Base-by-base conservation (phyloP, 2,797 vertebrate genomes). In the Malacoctenus gilli region DNA sequence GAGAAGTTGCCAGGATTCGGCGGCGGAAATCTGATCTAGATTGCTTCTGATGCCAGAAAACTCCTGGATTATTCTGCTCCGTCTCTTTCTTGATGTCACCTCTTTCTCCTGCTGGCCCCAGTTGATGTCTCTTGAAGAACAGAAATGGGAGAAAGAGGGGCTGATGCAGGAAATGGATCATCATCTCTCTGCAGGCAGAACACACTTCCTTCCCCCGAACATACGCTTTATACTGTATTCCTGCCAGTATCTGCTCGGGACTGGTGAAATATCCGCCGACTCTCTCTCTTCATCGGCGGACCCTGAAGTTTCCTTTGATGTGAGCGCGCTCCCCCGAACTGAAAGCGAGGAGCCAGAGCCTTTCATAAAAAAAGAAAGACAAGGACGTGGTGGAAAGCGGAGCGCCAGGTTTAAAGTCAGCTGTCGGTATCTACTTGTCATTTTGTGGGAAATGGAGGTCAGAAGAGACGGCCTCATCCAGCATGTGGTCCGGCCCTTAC, bases 41-140 rank as follows among this genome's bases (percentile, higher is more conserved):
- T 75, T 43, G 50, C 30, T 59, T 78, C 57, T 72, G 59, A 77
- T 75, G 35, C 44, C 51, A 44, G 63, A 56, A 62, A 79, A 56
- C 64, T 53, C 42, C 65, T 41, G 55, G 50, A 80, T 84, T 78
- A 68, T 77, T 77, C 56, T 68, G 65, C 54, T 60, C 61, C 22
- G 52, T 58, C 47, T 65, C 38, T 37, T 68, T 68, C 68, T 47
- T 63, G 60, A 63, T 55, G 34, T 54, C 30, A 1, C 15, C 60
- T 69, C 58, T 66, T 14, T 42, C 41, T 51, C 39, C 38, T 55
- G 48, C 48, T 49, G 43, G 35, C 22, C 31, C 39, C 19, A 15
- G 37, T 37, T 80, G 56, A 62, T 59, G 16, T 37, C 44, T 19
- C 62, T 41, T 32, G 20, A 54, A 60, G 32, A 68, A 60, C 51